Conservation (phyloP, 2,888 invertebrate species). For the Pseudococcus viburni region DNA sequence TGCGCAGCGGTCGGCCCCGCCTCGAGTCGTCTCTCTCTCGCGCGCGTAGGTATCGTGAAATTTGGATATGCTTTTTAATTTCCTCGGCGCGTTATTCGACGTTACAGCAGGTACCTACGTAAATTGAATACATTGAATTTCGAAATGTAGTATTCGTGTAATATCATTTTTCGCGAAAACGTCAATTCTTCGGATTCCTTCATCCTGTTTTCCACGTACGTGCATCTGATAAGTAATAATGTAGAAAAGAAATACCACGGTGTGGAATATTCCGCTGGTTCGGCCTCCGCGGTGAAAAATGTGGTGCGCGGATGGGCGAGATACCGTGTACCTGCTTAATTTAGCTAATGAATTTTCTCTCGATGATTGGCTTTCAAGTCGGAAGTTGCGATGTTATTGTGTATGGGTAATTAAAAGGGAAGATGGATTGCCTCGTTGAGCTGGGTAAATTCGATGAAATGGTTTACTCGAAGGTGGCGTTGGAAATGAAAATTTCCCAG, state of each 20-base stretch:
- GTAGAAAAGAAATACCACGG: not conserved
- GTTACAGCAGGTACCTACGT: not conserved
- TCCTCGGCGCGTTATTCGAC: not conserved
- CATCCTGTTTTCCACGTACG: not conserved
- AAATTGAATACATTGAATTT: conserved; percentile 22
- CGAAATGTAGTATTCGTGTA: not conserved
- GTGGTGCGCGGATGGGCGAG: not conserved
- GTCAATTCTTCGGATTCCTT: conserved; percentile 11
- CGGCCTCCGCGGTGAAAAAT: not conserved
- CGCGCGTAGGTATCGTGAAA: not conserved
- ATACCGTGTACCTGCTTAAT: not conserved
- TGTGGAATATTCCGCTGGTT: too few relatives aligned
- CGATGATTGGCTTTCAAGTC: not conserved
- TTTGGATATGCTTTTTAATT: conserved; percentile 22
- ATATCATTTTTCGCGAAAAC: not conserved
- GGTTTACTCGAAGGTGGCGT: too few relatives aligned
- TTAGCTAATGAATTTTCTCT: not conserved
- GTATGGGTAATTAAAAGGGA: too few relatives aligned
- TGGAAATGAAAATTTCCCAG: too few relatives aligned
- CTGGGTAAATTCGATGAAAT: too few relatives aligned
- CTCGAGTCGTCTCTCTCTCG: not conserved
- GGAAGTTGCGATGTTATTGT: not conserved
- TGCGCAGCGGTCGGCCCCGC: not conserved
- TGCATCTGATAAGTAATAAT: not conserved
- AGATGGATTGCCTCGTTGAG: too few relatives aligned